phyloP scores from a whole-genome alignment of 1,140 invertebrate species.

The Drosophila funebris region DNA sequence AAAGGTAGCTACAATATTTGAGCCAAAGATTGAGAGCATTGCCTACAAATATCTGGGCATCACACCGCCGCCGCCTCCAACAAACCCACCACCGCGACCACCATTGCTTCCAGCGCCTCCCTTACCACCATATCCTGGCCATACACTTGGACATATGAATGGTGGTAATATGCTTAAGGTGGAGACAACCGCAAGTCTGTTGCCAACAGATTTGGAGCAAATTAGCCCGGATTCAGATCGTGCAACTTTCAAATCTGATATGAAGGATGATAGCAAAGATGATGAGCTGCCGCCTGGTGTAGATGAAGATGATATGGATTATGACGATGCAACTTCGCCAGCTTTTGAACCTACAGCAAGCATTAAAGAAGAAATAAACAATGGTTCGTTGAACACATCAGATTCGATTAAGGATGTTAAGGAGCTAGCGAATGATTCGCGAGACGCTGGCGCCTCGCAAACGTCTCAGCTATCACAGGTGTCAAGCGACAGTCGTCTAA shows the following conservation, averaged over 20 bases:
- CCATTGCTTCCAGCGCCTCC: conserved; percentile 86
- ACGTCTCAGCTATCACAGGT: conserved; percentile 87
- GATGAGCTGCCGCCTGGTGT: conserved; percentile 75
- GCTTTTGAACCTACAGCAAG: conserved; percentile 86
- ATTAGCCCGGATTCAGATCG: conserved; percentile 91
- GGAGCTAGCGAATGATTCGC: conserved; percentile 38
- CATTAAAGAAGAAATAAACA: conserved; percentile 49
- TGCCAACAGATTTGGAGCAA: conserved; percentile 90
- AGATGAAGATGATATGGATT: conserved; percentile 87
- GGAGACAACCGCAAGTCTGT: conserved; percentile 85
- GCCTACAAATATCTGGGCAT: conserved; percentile 95
- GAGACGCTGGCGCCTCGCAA: conserved; percentile 63
- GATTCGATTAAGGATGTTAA: conserved; percentile 55
- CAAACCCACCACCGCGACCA: conserved; percentile 80
- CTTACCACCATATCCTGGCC: conserved; percentile 58
- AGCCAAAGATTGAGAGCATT: conserved; percentile 95
- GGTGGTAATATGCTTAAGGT: conserved; percentile 64
- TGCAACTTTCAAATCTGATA: conserved; percentile 84
- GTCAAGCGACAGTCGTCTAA: conserved; percentile 86
- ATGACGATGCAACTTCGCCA: conserved; percentile 87
- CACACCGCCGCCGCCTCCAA: conserved; percentile 85
- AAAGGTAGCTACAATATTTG: conserved; percentile 93
- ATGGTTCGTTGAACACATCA: conserved; percentile 69
- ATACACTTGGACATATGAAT: conserved; percentile 83
- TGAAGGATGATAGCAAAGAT: conserved; percentile 76